phyloP scores from a whole-genome alignment of 2,113 vertebrate genomes.

The Ia io region DNA sequence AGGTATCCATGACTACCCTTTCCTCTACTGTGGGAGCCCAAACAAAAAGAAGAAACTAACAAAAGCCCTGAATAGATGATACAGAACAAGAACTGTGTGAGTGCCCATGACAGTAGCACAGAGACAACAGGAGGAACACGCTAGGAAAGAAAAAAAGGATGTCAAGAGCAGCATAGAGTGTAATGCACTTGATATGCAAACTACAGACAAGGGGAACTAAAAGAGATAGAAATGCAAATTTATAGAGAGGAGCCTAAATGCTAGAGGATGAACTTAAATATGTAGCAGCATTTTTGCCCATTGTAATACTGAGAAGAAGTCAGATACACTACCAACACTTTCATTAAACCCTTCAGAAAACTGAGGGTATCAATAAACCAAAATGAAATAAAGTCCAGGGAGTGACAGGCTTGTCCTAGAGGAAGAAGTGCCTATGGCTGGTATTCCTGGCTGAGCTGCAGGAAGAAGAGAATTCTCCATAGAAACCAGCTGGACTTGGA shows the following conservation, averaged over 20 bases:
- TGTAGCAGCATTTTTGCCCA: neutral
- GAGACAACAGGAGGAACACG: neutral
- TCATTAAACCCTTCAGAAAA: slow-evolving; percentile 12
- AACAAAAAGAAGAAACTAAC: neutral
- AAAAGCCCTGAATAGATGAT: neutral
- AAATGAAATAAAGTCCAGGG: neutral
- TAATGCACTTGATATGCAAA: neutral
- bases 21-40: neutral
- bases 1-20: neutral
- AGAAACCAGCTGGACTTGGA: neutral
- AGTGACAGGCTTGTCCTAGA: neutral
- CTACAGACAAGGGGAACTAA: neutral
- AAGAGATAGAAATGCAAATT: neutral
- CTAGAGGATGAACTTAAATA: neutral
- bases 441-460: neutral
- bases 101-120: neutral
- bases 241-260: neutral
- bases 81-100: neutral
- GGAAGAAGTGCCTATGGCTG: neutral
- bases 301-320: neutral
- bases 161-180: neutral
- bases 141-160: neutral
- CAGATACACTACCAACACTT: neutral
- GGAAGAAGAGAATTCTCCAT: neutral
- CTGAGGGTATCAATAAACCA: neutral